Evolutionary conservation across 2,888 invertebrate genomes (phyloP).

Genomic region (Tupiocoris notatus): DNA sequence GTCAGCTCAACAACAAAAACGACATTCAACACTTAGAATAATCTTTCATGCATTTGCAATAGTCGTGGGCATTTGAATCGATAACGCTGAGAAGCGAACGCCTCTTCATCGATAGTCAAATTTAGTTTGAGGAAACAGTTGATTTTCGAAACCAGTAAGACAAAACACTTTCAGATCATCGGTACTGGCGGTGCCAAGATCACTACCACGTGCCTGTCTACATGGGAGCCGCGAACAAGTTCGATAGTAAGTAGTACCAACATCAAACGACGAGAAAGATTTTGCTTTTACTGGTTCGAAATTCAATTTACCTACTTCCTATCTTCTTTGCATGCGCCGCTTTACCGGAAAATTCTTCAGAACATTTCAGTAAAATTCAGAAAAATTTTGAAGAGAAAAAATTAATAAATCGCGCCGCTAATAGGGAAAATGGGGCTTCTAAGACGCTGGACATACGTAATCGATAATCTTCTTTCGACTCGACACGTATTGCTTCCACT

Average conservation of each 20-base stretch:
- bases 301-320: constrained; percentile 7
- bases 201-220: constrained; percentile 46
- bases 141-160: constrained; percentile 48
- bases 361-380: neutral
- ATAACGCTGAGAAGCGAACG: too few relatives aligned
- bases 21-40: too few relatives aligned
- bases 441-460: too few relatives aligned
- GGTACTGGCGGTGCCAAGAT: constrained; percentile 47
- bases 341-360: neutral
- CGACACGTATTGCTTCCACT: neutral
- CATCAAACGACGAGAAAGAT: constrained; percentile 40
- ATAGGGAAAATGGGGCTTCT: too few relatives aligned
- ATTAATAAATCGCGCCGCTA: too few relatives aligned
- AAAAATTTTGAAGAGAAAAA: neutral
- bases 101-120: too few relatives aligned
- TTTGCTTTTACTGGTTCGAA: constrained; percentile 48
- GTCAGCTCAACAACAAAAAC: too few relatives aligned
- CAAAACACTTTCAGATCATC: constrained; percentile 48
- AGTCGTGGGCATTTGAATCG: too few relatives aligned
- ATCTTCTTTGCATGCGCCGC: constrained; percentile 27
- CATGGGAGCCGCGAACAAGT: constrained; percentile 48
- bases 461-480: too few relatives aligned
- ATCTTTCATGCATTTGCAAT: too few relatives aligned
- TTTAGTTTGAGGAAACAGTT: constrained; percentile 36
- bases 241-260: constrained; percentile 47